phyloP scores from a whole-genome alignment of 2,888 invertebrate species.

The Noctua fimbriata region DNA sequence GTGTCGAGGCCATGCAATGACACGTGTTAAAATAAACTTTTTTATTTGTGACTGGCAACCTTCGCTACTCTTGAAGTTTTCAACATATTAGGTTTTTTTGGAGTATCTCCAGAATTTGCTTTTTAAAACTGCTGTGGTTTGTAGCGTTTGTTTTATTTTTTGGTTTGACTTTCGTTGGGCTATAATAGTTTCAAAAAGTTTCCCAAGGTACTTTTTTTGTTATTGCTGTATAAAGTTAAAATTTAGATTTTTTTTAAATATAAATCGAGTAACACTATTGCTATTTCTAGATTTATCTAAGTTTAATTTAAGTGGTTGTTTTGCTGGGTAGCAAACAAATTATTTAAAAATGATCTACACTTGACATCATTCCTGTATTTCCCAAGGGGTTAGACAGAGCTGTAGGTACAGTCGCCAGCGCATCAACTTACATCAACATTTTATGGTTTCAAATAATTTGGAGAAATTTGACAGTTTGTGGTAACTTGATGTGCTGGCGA shows the following conservation, averaged over 20 bases:
- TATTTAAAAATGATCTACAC: not conserved
- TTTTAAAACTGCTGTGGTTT: not conserved
- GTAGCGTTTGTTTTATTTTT: not conserved
- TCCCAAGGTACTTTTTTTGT: not conserved
- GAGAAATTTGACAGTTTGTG: too few species aligned
- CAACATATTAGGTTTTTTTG: not conserved
- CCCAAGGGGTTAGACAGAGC: not conserved
- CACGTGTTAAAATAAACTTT: constrained; percentile 1
- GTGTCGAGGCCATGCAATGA: not conserved
- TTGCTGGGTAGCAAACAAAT: not conserved
- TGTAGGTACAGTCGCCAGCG: not conserved
- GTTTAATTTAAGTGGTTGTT: not conserved
- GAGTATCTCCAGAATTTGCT: not conserved
- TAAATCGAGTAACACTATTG: too few species aligned
- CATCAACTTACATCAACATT: too few species aligned
- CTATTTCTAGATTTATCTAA: not conserved
- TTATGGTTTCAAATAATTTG: too few species aligned
- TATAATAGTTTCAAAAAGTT: not conserved
- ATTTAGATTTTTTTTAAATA: not conserved
- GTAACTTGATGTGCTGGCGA: too few species aligned
- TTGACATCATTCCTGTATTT: not conserved
- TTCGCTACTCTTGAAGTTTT: constrained; percentile 1
- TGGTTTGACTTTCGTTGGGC: not conserved
- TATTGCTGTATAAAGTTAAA: not conserved
- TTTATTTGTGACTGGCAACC: not conserved